Base-by-base conservation (phyloP, 2,797 vertebrate species). In the Sebastes trivittatus region DNA sequence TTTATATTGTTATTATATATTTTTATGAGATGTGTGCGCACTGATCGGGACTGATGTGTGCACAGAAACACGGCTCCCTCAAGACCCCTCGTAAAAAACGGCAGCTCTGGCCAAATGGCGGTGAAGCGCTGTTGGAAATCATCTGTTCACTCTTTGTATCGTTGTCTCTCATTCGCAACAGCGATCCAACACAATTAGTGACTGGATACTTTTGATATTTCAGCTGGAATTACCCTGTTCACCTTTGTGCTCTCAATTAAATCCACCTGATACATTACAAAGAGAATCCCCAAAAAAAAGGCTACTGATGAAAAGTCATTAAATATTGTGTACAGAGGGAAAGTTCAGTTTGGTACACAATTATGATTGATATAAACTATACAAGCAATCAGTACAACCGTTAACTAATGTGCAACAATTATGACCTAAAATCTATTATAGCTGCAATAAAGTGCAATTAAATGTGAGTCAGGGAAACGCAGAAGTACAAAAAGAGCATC, bases 401-500 rank as follows among this genome's bases (percentile, higher is more conserved):
- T 20, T 75, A 65, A 77, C 25, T 59, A 70, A 77, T 69, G 62
- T 30, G 62, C 49, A 59, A 61, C 56, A 85, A 79, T 72, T 68
- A 75, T 65, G 77, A 83, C 54, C 62, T 55, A 13, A 69, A 74
- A 70, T 68, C 20, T 68, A 55, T 75, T 64, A 60, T 27, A 72
- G 77, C 36, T 20, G 65, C 68, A 77, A 90, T 91, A 80, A 89
- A 83, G 61, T 66, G 78, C 77, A 83, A 85, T 87, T 80, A 86
- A 71, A 77, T 81, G 83, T 16, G 46, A 79, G 72, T 82, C 72
- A 61, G 81, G 64, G 72, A 68, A 80, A 77, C 80, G 89, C 81
- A 71, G 63, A 71, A 81, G 36, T 72, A 87, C 56, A 86, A 86
- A 87, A 87, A 81, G 84, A 88, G 87, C 83, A 86, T 89, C 84